A percentile compares a stretch with the other conserved stretches of the same genome.
These are phyloP conservation scores for Plodia interpunctella DNA, from an alignment of 1,140 invertebrate species.

Conservation along the genomic window DNA sequence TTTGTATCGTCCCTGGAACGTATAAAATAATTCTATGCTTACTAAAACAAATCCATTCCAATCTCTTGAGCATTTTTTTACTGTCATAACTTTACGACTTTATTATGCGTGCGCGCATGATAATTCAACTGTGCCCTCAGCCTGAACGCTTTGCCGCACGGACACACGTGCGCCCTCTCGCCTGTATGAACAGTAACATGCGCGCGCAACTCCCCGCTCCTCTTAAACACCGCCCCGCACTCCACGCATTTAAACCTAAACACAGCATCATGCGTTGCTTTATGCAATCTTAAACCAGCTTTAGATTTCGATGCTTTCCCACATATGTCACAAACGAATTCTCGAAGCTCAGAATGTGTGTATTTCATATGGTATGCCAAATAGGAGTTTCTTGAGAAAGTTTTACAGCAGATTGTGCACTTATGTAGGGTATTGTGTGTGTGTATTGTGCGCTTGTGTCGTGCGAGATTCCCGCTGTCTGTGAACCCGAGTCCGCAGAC, in stretches of 20 bases:
- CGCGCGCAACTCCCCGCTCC: constrained; percentile 36
- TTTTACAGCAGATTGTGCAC: constrained; percentile 69
- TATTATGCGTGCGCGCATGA: constrained; percentile 31
- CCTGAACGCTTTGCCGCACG: constrained; percentile 46
- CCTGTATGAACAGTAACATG: constrained; percentile 51
- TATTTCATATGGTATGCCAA: constrained; percentile 54
- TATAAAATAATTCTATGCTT: too few species aligned
- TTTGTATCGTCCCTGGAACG: too few species aligned
- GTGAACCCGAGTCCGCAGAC: constrained; percentile 44
- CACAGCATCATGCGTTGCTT: constrained; percentile 23
- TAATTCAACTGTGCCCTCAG: constrained; percentile 43
- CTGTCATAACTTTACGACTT: not conserved
- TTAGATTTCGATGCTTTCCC: constrained; percentile 43
- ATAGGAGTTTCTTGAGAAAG: constrained; percentile 70
- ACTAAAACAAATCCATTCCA: too few species aligned
- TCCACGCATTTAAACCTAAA: constrained; percentile 35
- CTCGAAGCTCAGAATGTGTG: constrained; percentile 77
- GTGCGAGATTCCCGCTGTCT: constrained; percentile 72
- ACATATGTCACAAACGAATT: constrained; percentile 76
- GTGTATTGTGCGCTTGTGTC: constrained; percentile 71
- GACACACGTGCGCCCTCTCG: constrained; percentile 37
- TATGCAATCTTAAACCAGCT: constrained; percentile 41
- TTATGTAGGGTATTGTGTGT: constrained; percentile 66
- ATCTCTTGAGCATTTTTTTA: too few species aligned
- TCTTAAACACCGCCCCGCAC: constrained; percentile 56